Evolutionary conservation across 2,113 vertebrate genomes (phyloP).

Genomic region (Chlorocebus sabaeus): DNA sequence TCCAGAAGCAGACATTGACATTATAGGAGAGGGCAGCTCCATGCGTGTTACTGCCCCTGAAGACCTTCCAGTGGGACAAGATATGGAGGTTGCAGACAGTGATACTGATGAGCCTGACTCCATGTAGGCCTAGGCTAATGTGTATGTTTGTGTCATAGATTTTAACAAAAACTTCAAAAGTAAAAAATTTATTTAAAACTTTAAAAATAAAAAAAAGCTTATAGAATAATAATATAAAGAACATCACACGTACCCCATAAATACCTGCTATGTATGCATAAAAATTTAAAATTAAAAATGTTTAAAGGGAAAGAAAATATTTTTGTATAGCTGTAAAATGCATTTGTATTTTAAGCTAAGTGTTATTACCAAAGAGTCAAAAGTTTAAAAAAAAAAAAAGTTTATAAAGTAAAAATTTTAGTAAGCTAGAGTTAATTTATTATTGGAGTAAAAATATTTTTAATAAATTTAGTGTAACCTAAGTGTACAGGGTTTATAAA

Average conservation of each 20-base stretch:
- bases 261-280: too few species aligned
- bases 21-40: neutral
- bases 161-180: neutral
- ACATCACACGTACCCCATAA: too few species aligned
- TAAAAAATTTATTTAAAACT: neutral
- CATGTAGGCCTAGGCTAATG: neutral
- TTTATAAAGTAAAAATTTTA: neutral
- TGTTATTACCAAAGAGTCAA: neutral
- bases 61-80: neutral
- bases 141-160: neutral
- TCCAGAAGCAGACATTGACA: neutral
- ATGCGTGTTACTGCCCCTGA: neutral
- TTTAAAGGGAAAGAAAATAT: neutral
- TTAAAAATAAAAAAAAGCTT: neutral
- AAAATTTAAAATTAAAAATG: too few species aligned
- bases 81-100: neutral
- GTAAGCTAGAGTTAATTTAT: neutral
- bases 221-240: neutral
- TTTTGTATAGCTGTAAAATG: neutral
- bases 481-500: neutral
- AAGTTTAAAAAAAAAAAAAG: neutral
- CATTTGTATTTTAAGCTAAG: neutral
- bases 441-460: neutral
- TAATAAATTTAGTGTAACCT: neutral
- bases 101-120: neutral